Base-by-base conservation (phyloP, 1,140 invertebrate genomes). In the Zelostemma sp. region DNA sequence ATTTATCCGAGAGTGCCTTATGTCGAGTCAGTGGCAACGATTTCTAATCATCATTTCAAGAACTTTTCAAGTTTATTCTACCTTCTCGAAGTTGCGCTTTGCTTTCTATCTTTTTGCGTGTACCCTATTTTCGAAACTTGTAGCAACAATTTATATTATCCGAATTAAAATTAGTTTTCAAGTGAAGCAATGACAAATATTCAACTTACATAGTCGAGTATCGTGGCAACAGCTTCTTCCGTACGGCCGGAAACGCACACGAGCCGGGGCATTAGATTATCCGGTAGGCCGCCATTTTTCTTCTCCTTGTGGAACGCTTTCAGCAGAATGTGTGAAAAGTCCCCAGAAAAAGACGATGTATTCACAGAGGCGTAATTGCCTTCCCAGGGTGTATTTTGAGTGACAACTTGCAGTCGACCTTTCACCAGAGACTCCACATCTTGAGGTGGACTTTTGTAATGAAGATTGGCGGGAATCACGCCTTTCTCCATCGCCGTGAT, bases 271-370 rank as follows among this genome's bases (percentile, higher is more conserved):
- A 81, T 54, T 5, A 63, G 61, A 59, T 80, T 74, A 5, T 49
- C 16, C 1, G 73, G 68, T 55, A 35, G 21, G 4, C 68, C 62
- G 14, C 55, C 19, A 25, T 70, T 73, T 33, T 58, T 73, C 48
- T 75, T 85, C 2, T 55, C 31, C 47, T 80, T 84, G 0, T 68
- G 54, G 56, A 83, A 82, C 1, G 84, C 81, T 64, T 86, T 84
- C 0, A 92, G 75, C 6, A 93, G 74, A 6, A 87, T 81, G 80
- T 92, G 91, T 15, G 88, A 87, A 80, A 92, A 90, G 15, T 88
- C 86, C 35, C 92, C 92, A 59, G 90, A 89, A 79, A 91, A 91
- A 8, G 91, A 91, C 80, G 91, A 91, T 18, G 90, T 90, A 78
- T 91, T 92, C n/a, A 93, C 74, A n/a, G 86, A 90, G 25, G 89